Evolutionary conservation across 1,140 invertebrate species (phyloP).

Genomic region (Potamilus streckersoni): DNA sequence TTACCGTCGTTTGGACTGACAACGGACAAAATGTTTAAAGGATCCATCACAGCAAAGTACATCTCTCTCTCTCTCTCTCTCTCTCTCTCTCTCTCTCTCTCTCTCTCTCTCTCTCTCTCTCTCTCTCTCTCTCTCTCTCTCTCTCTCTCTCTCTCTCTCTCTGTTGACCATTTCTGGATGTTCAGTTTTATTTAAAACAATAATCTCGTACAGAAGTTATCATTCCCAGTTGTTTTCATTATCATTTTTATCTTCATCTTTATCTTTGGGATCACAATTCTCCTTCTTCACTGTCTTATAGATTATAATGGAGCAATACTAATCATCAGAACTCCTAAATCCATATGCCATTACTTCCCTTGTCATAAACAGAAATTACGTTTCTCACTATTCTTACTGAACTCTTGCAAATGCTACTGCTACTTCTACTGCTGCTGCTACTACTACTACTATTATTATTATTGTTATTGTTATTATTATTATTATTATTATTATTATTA

Average conservation of each 20-base stretch:
- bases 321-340: too few relatives aligned
- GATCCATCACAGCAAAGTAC: constrained; percentile 36
- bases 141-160: not conserved
- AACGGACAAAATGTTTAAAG: constrained; percentile 13
- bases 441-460: too few relatives aligned
- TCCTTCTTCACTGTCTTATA: too few relatives aligned
- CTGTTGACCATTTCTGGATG: not conserved
- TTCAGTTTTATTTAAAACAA: not conserved
- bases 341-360: not conserved
- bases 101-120: too few relatives aligned
- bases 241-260: not conserved
- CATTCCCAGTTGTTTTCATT: not conserved
- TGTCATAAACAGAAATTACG: not conserved
- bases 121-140: not conserved
- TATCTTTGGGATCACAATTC: too few relatives aligned
- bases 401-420: too few relatives aligned
- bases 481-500: not conserved
- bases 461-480: too few relatives aligned
- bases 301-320: too few relatives aligned
- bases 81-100: too few relatives aligned
- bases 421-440: too few relatives aligned
- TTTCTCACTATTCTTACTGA: not conserved
- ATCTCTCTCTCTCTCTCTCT: constrained; percentile 1
- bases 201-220: not conserved
- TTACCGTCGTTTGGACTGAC: constrained; percentile 31